Conservation (phyloP, 2,888 invertebrate species). For the Watsonalla binaria region DNA sequence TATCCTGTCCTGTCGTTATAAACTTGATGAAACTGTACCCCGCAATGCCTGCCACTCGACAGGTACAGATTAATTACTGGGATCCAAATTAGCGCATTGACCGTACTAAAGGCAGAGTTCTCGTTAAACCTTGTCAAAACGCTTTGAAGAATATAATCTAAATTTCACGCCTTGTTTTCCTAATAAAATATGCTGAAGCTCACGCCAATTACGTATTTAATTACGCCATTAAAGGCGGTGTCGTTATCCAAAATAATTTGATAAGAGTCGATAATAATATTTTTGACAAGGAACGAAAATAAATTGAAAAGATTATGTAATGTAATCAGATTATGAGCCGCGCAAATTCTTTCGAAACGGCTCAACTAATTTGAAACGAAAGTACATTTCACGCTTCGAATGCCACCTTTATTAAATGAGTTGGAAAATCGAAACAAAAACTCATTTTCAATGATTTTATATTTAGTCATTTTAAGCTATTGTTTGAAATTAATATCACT, state of each 20-base stretch:
- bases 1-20: neutral
- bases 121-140: slow-evolving; percentile 50
- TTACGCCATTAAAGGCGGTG: neutral
- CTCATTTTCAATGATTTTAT: slow-evolving; percentile 2
- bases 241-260: neutral
- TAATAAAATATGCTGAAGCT: slow-evolving; percentile 13
- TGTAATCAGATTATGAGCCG: slow-evolving; percentile 7
- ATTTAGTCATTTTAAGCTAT: neutral
- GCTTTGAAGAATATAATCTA: slow-evolving; percentile 37
- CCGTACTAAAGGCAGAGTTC: slow-evolving; percentile 38
- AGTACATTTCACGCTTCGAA: slow-evolving; percentile 35
- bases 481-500: too few relatives aligned
- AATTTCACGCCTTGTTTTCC: slow-evolving; percentile 26
- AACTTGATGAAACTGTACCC: slow-evolving; percentile 5
- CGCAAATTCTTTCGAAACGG: slow-evolving; percentile 17
- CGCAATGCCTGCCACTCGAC: slow-evolving; percentile 22
- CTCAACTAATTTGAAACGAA: slow-evolving; percentile 38
- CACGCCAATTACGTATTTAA: slow-evolving; percentile 5
- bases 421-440: slow-evolving; percentile 38
- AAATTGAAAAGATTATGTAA: slow-evolving; percentile 1
- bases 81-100: slow-evolving; percentile 65
- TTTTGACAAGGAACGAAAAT: neutral
- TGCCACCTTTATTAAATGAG: slow-evolving; percentile 36
- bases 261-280: neutral
- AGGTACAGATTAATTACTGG: slow-evolving; percentile 66